Percentiles rank a stretch among this genome's conserved stretches.
phyloP scores from a whole-genome alignment of 2,797 vertebrate species.

The Anolis apletophallus region DNA sequence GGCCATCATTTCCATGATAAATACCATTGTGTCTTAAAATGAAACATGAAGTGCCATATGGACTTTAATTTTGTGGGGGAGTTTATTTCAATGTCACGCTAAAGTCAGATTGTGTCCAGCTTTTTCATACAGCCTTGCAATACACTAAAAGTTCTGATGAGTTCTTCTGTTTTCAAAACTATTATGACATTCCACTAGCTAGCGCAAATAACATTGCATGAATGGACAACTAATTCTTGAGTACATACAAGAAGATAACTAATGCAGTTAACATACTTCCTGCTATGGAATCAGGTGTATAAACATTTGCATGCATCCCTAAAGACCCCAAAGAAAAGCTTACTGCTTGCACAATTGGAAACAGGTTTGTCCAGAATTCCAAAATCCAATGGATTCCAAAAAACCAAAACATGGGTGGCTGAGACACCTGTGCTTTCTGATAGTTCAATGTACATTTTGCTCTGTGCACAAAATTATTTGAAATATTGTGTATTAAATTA shows the following conservation, averaged over 20 bases:
- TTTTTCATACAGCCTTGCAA: not conserved
- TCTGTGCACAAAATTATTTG: no score
- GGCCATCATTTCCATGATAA: not conserved
- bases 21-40: not conserved
- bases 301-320: not conserved
- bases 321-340: not conserved
- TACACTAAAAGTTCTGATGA: not conserved
- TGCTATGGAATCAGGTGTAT: not conserved
- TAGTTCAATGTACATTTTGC: no score
- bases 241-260: not conserved
- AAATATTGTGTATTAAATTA: no score
- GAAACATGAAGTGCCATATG: not conserved
- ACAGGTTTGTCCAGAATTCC: no score
- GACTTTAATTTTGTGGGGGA: not conserved
- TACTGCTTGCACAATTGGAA: not conserved
- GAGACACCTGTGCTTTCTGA: no score
- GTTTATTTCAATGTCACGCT: not conserved
- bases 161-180: not conserved
- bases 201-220: not conserved
- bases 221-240: not conserved
- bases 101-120: not conserved
- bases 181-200: not conserved
- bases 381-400: no score
- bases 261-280: not conserved
- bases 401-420: no score